Base-by-base conservation (phyloP, 2,888 invertebrate genomes). In the Tenodera sinensis region DNA sequence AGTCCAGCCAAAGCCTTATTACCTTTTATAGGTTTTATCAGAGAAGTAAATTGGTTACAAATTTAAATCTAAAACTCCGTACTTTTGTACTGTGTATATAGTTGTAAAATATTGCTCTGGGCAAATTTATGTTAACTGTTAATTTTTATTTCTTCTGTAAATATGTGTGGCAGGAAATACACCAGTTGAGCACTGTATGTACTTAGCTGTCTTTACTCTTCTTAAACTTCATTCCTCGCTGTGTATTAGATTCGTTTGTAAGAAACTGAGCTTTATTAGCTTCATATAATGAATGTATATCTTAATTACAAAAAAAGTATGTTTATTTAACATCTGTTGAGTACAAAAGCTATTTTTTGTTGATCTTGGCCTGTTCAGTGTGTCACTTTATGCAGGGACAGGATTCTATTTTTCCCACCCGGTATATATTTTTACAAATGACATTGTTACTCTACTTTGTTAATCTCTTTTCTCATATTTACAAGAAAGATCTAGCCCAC, bases 71-170 rank as follows among this genome's bases (percentile, higher is more conserved):
- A 71, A 71, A 71, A 71, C 54, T 71, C 54, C 54, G 54, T 86
- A 86, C 86, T 86, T 86, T 86, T 86, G 30, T 86, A 86, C 81
- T 30, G 28, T 86, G 86, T 86, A 86, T 28, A 86, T 86, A 86
- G 81, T 86, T 86, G 86, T 86, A 86, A 71, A 30, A 30, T 86
- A 86, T 81, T 81, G 86, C 86, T 71, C 71, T 71, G 54, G 54
- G 54, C 54, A 71, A 71, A 71, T 25, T 71, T 71, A 71, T 71
- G 54, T 71, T 71, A n/a, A 71, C 54, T 71, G 54, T 71, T 71
- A 71, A 71, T 71, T 71, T 71, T 71, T 71, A 71, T 71, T 71
- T 71, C 54, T 20, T 71, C 54, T 71, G 54, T 71, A 71, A 71
- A 71, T 71, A 71, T 71, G 6, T 71, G 20, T 71, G 54, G 54